Evolutionary conservation across 2,797 vertebrate species (phyloP).

Genomic region (Simalia tracyae): DNA sequence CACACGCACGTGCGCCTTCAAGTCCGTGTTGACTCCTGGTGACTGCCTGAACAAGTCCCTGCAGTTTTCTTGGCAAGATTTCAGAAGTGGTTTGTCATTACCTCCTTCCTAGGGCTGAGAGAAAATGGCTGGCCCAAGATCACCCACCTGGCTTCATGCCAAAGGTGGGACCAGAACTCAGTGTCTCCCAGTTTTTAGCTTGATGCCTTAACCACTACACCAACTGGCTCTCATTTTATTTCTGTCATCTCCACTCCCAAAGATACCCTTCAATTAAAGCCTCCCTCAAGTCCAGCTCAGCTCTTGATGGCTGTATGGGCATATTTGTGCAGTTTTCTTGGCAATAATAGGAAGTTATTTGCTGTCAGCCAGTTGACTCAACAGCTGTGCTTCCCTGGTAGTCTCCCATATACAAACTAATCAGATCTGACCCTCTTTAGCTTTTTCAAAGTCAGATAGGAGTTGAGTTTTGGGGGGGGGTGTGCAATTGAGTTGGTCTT

Average conservation of each 20-base stretch:
- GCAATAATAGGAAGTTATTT: too few relatives aligned
- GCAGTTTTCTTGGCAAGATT: not conserved
- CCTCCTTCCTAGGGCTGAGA: not conserved
- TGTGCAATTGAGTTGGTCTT: not conserved
- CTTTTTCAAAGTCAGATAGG: not conserved
- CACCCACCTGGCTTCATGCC: not conserved
- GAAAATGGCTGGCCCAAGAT: not conserved
- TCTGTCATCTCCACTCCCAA: too few relatives aligned
- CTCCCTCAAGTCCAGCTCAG: too few relatives aligned
- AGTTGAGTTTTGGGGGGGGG: not conserved
- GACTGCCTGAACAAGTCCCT: not conserved
- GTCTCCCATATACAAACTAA: too few relatives aligned
- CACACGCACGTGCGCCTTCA: not conserved
- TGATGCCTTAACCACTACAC: not conserved
- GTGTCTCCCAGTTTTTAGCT: not conserved
- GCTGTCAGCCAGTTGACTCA: too few relatives aligned
- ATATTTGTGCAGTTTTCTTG: too few relatives aligned
- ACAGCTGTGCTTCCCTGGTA: too few relatives aligned
- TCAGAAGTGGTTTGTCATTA: not conserved
- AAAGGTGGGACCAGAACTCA: not conserved
- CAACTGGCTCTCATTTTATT: too few relatives aligned
- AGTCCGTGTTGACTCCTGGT: not conserved
- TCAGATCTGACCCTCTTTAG: not conserved
- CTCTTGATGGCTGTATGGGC: too few relatives aligned
- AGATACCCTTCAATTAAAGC: too few relatives aligned